A percentile compares a stretch with the other conserved stretches of the same genome.
phyloP scores from a whole-genome alignment of 2,888 invertebrate genomes.

The Oithona nana region DNA sequence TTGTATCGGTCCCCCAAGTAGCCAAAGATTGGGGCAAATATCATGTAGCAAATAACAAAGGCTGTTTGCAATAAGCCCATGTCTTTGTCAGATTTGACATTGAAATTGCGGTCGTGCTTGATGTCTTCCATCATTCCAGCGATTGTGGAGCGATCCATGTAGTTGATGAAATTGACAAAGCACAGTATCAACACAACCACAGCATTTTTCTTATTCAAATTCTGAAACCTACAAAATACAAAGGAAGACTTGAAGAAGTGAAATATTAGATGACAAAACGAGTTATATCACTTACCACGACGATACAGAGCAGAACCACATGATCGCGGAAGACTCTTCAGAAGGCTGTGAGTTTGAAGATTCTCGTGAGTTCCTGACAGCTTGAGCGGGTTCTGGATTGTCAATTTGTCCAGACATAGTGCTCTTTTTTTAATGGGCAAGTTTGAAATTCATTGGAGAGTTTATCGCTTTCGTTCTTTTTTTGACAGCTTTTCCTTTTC shows the following conservation, averaged over 20 bases:
- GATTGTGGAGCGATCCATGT: conserved; percentile 94
- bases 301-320: too few species aligned
- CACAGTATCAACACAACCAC: conserved; percentile 49
- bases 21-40: conserved; percentile 91
- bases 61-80: conserved; percentile 76
- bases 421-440: too few species aligned
- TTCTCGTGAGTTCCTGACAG: too few species aligned
- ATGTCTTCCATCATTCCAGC: conserved; percentile 42
- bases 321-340: too few species aligned
- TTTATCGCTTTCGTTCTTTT: too few species aligned
- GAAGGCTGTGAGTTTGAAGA: too few species aligned
- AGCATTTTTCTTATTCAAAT: background rate
- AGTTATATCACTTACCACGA: too few species aligned
- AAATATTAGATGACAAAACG: too few species aligned
- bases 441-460: too few species aligned
- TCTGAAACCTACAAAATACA: background rate
- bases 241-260: background rate
- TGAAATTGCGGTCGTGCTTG: conserved; percentile 8
- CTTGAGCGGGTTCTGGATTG: too few species aligned
- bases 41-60: conserved; percentile 91
- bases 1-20: conserved; percentile 82
- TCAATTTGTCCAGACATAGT: too few species aligned
- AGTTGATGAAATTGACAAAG: conserved; percentile 91
- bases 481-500: too few species aligned
- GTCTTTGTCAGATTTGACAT: conserved; percentile 19